A percentile compares a stretch with the other conserved stretches of the same genome.
phyloP scores from a whole-genome alignment of 2,797 vertebrate species.

The Cyclura pinguis region DNA sequence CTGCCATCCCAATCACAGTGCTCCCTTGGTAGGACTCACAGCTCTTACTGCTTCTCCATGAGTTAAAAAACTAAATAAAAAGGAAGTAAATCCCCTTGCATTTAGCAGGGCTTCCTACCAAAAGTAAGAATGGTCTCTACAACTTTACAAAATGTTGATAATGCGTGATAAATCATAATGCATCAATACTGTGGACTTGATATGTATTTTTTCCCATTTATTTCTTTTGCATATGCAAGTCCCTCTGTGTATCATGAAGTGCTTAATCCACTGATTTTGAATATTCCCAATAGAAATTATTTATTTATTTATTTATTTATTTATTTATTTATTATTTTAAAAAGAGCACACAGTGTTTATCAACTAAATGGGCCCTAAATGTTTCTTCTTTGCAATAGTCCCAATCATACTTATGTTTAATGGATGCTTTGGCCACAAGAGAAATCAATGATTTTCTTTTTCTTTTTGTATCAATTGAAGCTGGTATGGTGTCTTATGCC shows the following conservation, averaged over 20 bases:
- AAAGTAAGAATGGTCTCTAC: not conserved
- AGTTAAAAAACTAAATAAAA: not conserved
- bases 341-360: not conserved
- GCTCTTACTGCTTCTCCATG: not conserved
- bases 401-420: conserved; percentile 46
- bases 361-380: not conserved
- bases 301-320: conserved; percentile 1
- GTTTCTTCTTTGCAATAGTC: conserved; percentile 28
- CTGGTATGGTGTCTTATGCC: conserved; percentile 32
- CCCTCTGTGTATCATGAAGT: not conserved
- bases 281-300: no score
- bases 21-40: not conserved
- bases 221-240: not conserved
- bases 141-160: not conserved
- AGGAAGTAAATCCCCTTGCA: not conserved
- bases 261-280: no score
- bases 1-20: not conserved
- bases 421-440: conserved; percentile 28
- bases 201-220: not conserved
- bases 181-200: not conserved
- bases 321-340: not conserved
- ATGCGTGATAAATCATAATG: not conserved
- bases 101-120: not conserved
- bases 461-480: conserved; percentile 50
- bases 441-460: conserved; percentile 27